Evolutionary conservation across 2,113 vertebrate species (phyloP).

Genomic region (Pterocles gutturalis): DNA sequence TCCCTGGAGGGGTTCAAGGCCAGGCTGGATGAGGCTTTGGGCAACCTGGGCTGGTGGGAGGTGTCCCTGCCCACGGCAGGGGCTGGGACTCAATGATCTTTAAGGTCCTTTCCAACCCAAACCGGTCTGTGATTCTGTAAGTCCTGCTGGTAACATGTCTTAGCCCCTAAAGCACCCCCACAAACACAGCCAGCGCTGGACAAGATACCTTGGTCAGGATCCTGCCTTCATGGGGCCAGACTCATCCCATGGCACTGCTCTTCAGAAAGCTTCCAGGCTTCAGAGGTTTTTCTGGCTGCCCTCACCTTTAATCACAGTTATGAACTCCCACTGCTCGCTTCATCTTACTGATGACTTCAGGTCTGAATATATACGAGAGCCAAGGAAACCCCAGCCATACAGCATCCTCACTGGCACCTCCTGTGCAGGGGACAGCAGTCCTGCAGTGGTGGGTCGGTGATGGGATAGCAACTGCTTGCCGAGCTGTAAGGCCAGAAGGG

Average conservation of each 20-base stretch:
- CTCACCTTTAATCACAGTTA: neutral
- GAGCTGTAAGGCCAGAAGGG: neutral
- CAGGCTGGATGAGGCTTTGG: no score
- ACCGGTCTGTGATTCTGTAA: no score
- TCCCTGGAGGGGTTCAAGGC: no score
- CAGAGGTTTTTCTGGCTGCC: neutral
- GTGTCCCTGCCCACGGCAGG: no score
- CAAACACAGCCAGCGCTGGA: neutral
- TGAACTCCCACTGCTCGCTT: neutral
- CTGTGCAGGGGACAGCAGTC: neutral
- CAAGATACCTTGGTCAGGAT: neutral
- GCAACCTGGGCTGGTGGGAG: no score
- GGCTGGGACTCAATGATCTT: no score
- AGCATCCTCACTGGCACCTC: neutral
- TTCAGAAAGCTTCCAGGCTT: neutral
- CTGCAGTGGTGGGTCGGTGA: rapidly evolving
- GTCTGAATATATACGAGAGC: neutral
- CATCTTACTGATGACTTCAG: neutral
- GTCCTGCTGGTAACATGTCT: neutral
- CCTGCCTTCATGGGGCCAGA: neutral
- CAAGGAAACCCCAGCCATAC: neutral
- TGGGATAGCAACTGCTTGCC: neutral
- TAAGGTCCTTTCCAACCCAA: no score
- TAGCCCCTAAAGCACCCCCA: neutral
- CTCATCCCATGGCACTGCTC: neutral